Conservation (phyloP, 2,888 invertebrate genomes). For the Caenorhabditis auriculariae region DNA sequence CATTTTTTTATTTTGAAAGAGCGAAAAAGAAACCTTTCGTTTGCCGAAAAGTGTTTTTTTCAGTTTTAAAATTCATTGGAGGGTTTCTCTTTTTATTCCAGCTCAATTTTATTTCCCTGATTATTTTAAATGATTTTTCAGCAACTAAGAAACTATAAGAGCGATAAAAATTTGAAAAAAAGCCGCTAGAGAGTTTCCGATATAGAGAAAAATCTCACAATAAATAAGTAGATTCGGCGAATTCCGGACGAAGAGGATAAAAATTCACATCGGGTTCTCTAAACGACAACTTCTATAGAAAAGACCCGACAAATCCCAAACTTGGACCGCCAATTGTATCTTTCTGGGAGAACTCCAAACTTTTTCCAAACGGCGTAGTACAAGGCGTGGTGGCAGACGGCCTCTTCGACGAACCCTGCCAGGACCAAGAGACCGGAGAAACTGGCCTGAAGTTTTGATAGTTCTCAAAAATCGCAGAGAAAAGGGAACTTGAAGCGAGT, state of each 20-base stretch:
- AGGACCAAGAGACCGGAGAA: conserved; percentile 68
- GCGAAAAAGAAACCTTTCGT: background rate
- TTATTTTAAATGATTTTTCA: background rate
- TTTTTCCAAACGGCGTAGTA: conserved; percentile 72
- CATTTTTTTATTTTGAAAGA: too few relatives aligned
- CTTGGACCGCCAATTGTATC: conserved; percentile 66
- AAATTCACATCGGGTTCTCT: conserved; percentile 70
- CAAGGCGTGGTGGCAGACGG: conserved; percentile 72
- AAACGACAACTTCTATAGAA: conserved; percentile 13
- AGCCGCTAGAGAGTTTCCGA: background rate
- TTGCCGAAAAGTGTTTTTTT: background rate
- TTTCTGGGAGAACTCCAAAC: conserved; percentile 70
- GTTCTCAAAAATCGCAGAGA: too few relatives aligned
- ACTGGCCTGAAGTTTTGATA: conserved; percentile 62
- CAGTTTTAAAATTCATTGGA: background rate
- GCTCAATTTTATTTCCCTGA: background rate
- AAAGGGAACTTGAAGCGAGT: conserved; percentile 72
- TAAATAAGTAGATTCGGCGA: conserved; percentile 72
- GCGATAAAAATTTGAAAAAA: background rate
- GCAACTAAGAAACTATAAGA: too few relatives aligned
- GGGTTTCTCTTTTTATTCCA: too few relatives aligned
- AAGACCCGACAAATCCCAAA: conserved; percentile 7
- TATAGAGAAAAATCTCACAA: conserved; percentile 62
- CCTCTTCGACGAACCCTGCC: conserved; percentile 72
- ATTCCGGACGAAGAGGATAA: conserved; percentile 73